Conservation (phyloP, 2,113 vertebrate species). For the Elephantulus edwardii region DNA sequence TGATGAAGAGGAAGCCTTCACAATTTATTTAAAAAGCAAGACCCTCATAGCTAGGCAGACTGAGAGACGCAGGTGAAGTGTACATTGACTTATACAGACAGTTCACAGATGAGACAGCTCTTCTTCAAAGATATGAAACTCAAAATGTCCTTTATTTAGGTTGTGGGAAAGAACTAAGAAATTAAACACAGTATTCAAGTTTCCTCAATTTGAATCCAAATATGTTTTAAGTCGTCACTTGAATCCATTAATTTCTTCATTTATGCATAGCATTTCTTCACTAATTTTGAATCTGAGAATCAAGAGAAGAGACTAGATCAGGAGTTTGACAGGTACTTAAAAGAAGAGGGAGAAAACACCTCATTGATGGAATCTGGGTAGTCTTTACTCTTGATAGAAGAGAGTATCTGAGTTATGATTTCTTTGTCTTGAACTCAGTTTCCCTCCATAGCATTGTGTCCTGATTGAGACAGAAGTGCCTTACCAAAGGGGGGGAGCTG, state of each 20-base stretch:
- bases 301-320: not conserved
- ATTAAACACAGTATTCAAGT: not conserved
- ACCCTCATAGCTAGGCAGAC: not conserved
- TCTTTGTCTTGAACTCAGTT: not conserved
- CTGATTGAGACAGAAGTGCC: not conserved
- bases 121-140: not conserved
- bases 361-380: not conserved
- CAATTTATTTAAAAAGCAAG: not conserved
- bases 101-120: not conserved
- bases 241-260: not conserved
- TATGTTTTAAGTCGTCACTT: too few species aligned
- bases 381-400: not conserved
- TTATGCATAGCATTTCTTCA: not conserved
- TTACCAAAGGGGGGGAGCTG: not conserved
- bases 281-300: too few species aligned
- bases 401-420: not conserved
- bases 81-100: not conserved
- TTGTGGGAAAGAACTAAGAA: not conserved
- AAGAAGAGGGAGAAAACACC: not conserved
- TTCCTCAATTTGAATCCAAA: too few species aligned
- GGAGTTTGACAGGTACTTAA: not conserved
- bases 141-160: not conserved
- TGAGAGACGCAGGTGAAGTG: not conserved
- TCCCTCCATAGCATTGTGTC: accelerated
- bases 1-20: not conserved